Base-by-base conservation (phyloP, 2,797 vertebrate genomes). In the Eutrigla gurnardus region DNA sequence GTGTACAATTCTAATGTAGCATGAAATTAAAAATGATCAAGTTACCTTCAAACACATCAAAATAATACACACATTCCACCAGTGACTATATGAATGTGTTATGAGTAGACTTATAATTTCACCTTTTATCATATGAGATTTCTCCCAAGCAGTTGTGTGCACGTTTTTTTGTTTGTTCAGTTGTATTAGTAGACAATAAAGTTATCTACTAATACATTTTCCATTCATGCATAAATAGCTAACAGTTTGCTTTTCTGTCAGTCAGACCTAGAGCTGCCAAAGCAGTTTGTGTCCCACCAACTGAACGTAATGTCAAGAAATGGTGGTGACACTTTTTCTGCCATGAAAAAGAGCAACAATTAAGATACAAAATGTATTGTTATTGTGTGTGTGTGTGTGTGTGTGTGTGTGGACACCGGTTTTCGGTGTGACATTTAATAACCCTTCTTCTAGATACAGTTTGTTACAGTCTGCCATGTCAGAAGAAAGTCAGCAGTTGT, bases 371-470 rank as follows among this genome's bases (percentile, higher is more conserved):
- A 72, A 62, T 66, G 5, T 58, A 54, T 33, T 66, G 52, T 43
- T 25, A 50, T 47, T 49, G 17, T 65, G 25, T 46, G 6, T 11
- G n/a, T 33, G 13, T 65, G 25, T 36, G 5, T 10, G n/a, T 39
- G 17, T 65, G 25, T 46, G 6, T 10, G 32, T 43, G 17, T 61
- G n/a, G n/a, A n/a, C n/a, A n/a, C n/a, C n/a, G n/a, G 46, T 61
- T 17, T 72, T 66, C 52, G n/a, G 25, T 70, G 60, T 69, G 75
- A 73, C 64, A 57, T 84, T 74, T 73, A 69, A 50, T 18, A 54
- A 63, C 62, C 40, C 10, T 39, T 55, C 37, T 53, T 71, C 35
- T 43, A 6, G 15, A 75, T 42, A 65, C 53, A 72, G 62, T 63
- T 17, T 73, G 65, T 74, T 68, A 32, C 37, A 71, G 39, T 81